Percentiles rank a stretch among this genome's conserved stretches.
Evolutionary conservation across 2,797 vertebrate genomes (phyloP).

Genomic region (Zenarchopterus dispar): DNA sequence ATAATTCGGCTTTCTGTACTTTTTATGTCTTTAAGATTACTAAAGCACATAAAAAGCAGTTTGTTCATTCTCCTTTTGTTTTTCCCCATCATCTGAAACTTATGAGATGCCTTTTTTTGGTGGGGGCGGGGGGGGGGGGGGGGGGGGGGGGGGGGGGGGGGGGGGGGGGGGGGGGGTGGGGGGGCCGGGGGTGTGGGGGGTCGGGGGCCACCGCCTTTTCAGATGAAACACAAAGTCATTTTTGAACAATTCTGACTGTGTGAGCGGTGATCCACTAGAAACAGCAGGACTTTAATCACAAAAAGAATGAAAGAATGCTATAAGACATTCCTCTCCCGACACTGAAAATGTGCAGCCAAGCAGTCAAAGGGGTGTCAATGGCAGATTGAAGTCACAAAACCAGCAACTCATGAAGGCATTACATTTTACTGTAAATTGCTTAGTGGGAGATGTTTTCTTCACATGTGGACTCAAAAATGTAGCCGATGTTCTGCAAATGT

Average conservation of each 20-base stretch:
- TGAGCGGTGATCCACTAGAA: slow-evolving; percentile 17
- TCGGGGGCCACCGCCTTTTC: slow-evolving; percentile 24
- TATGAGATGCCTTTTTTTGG: slow-evolving; percentile 13
- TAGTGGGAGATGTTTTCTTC: too few relatives aligned
- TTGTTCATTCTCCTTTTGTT: slow-evolving; percentile 8
- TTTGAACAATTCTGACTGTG: slow-evolving; percentile 38
- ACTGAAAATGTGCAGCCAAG: slow-evolving; percentile 24
- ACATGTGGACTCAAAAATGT: too few relatives aligned
- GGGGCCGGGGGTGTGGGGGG: too few relatives aligned
- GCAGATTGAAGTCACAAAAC: slow-evolving; percentile 9
- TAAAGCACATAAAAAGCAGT: background rate
- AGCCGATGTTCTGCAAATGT: too few relatives aligned
- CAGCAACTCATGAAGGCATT: background rate
- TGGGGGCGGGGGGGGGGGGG: too few relatives aligned
- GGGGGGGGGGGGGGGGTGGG: too few relatives aligned
- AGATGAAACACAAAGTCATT: slow-evolving; percentile 35
- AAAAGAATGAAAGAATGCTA: slow-evolving; percentile 8
- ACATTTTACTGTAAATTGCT: too few relatives aligned
- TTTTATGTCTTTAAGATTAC: too few relatives aligned
- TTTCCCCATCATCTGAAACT: slow-evolving; percentile 17
- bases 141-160: too few relatives aligned
- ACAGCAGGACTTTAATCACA: slow-evolving; percentile 22
- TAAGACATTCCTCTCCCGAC: slow-evolving; percentile 5
- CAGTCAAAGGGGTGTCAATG: slow-evolving; percentile 12
- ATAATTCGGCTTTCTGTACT: too few relatives aligned